Percentiles rank a stretch among this genome's conserved stretches.
These are phyloP conservation scores for Agonopterix arenella DNA, from an alignment of 2,888 invertebrate species.

Conservation along the genomic window DNA sequence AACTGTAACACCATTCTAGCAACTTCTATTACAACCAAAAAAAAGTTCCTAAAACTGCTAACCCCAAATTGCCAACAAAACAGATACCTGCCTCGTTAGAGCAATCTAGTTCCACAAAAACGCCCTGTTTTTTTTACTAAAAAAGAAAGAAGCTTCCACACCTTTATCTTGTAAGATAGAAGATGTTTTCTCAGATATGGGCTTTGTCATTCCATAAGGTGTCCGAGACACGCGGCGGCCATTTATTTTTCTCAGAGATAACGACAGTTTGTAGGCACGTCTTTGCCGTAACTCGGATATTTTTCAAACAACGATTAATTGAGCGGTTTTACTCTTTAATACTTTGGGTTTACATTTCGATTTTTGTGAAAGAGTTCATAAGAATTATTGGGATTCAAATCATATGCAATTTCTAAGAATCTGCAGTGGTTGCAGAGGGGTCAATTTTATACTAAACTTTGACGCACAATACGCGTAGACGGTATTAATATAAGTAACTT, in stretches of 20 bases:
- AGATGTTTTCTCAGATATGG: not conserved
- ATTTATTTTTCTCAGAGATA: conserved; percentile 17
- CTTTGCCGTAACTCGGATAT: conserved; percentile 4
- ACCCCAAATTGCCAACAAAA: not conserved
- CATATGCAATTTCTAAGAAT: no score
- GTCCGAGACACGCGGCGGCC: conserved; percentile 18
- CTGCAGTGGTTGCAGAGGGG: no score
- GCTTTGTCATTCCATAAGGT: conserved; percentile 15
- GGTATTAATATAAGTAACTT: no score
- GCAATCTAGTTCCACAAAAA: not conserved
- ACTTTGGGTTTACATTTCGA: not conserved
- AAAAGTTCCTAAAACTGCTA: not conserved
- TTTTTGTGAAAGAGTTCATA: no score
- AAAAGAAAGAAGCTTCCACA: not conserved
- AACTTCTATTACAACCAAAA: no score
- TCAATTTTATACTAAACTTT: no score
- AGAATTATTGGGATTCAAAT: no score
- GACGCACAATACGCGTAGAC: no score
- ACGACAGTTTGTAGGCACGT: conserved; percentile 16
- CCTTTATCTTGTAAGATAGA: not conserved
- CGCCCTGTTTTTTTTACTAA: no score
- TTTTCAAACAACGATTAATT: conserved; percentile 4
- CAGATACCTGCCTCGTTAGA: not conserved
- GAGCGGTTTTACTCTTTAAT: conserved; percentile 1
- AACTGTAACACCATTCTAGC: no score